These are phyloP conservation scores for Todiramphus chloris DNA, from an alignment of 2,113 vertebrate species.

Conservation along the genomic window DNA sequence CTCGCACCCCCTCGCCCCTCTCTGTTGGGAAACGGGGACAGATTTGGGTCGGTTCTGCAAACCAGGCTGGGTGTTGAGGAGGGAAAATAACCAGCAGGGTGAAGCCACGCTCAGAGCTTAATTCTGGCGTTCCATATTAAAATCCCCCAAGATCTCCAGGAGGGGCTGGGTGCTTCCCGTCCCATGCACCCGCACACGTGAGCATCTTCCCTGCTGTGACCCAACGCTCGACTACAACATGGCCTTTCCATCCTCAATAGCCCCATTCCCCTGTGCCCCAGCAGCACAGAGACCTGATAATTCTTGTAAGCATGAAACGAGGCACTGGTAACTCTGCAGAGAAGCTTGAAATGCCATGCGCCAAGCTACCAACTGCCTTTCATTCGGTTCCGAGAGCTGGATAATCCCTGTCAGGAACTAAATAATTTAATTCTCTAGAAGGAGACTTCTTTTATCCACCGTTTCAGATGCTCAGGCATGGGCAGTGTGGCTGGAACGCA, in stretches of 20 bases:
- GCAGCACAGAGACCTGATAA: neutral
- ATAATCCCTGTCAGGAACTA: neutral
- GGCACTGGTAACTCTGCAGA: neutral
- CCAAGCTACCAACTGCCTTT: neutral
- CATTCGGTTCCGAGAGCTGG: neutral
- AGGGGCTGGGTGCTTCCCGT: neutral
- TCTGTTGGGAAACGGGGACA: neutral
- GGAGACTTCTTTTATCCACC: neutral
- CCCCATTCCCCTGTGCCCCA: rapidly evolving
- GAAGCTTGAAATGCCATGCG: rapidly evolving
- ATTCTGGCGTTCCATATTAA: neutral
- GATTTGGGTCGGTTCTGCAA: neutral
- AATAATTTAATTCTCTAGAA: neutral
- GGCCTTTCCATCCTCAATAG: rapidly evolving
- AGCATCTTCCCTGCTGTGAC: neutral
- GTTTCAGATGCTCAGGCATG: neutral
- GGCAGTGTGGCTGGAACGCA: rapidly evolving
- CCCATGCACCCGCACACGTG: rapidly evolving
- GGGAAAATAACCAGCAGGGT: neutral
- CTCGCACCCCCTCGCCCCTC: rapidly evolving
- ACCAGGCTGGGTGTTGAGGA: neutral
- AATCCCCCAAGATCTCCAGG: neutral
- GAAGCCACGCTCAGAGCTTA: neutral
- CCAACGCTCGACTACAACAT: rapidly evolving
- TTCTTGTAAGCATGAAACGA: rapidly evolving